These are phyloP conservation scores for Melieria crassipennis DNA, from an alignment of 2,888 invertebrate genomes.

Conservation along the genomic window DNA sequence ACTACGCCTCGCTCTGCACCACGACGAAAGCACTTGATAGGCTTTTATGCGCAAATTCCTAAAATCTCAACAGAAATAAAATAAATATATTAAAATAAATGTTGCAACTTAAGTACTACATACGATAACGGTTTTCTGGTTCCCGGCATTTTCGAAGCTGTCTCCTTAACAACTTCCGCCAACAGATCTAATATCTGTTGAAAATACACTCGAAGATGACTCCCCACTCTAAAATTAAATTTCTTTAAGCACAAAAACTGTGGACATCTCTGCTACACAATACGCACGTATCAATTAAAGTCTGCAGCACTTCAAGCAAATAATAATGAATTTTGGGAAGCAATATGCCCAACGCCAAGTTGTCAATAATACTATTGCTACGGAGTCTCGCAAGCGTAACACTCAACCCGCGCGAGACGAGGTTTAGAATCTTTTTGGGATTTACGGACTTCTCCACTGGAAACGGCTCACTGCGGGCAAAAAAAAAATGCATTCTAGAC, in stretches of 20 bases:
- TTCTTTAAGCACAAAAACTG: slow-evolving; percentile 4
- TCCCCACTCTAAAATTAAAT: slow-evolving; percentile 45
- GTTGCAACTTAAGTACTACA: slow-evolving; percentile 25
- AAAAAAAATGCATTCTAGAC: background rate
- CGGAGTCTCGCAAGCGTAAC: slow-evolving; percentile 50
- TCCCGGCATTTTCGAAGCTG: slow-evolving; percentile 48
- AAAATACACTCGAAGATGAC: slow-evolving; percentile 50
- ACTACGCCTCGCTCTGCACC: slow-evolving; percentile 50
- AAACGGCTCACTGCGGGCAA: slow-evolving; percentile 53
- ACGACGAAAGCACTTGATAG: slow-evolving; percentile 49
- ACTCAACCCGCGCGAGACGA: slow-evolving; percentile 53
- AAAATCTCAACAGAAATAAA: slow-evolving; percentile 36
- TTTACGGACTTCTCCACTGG: slow-evolving; percentile 54
- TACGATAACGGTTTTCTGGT: slow-evolving; percentile 51
- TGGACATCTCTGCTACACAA: background rate
- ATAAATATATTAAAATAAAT: too few species aligned
- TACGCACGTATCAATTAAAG: slow-evolving; percentile 51
- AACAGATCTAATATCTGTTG: slow-evolving; percentile 48
- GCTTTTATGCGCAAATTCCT: slow-evolving; percentile 47
- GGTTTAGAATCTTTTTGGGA: slow-evolving; percentile 51
- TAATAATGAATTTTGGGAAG: slow-evolving; percentile 52
- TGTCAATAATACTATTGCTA: slow-evolving; percentile 53
- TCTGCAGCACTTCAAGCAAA: slow-evolving; percentile 49
- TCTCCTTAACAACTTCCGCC: slow-evolving; percentile 54
- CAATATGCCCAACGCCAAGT: slow-evolving; percentile 51